Conservation (phyloP, 1,140 invertebrate genomes). For the Argopecten irradians region DNA sequence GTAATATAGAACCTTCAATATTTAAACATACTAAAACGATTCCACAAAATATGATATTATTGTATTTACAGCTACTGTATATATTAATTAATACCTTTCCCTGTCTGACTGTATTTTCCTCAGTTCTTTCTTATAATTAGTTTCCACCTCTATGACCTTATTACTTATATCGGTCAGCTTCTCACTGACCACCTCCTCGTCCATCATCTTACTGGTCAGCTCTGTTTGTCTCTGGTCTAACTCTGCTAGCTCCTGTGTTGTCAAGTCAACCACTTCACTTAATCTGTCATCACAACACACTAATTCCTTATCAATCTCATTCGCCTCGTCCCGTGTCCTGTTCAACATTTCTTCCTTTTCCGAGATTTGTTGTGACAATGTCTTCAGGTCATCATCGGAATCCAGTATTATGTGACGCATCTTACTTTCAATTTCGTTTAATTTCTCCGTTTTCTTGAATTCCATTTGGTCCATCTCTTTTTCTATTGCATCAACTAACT, state of each 20-base stretch:
- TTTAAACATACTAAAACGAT: no score
- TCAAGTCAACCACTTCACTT: slow-evolving; percentile 40
- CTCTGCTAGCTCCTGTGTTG: background rate
- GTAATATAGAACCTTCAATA: no score
- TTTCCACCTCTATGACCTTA: slow-evolving; percentile 52
- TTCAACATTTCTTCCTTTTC: slow-evolving; percentile 45
- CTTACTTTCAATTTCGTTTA: slow-evolving; percentile 35
- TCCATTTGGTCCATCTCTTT: slow-evolving; percentile 67
- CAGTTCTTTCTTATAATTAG: slow-evolving; percentile 53
- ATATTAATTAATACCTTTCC: slow-evolving; percentile 62
- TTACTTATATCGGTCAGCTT: slow-evolving; percentile 50
- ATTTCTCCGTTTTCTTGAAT: slow-evolving; percentile 53
- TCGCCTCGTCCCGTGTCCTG: slow-evolving; percentile 26
- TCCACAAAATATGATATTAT: no score
- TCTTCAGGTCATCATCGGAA: slow-evolving; percentile 25
- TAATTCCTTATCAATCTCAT: slow-evolving; percentile 33
- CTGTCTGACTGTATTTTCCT: slow-evolving; percentile 58
- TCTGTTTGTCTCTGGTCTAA: slow-evolving; percentile 47
- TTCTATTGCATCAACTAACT: slow-evolving; percentile 62
- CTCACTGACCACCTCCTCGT: slow-evolving; percentile 33
- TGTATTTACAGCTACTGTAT: no score
- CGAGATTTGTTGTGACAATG: slow-evolving; percentile 30
- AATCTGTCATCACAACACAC: slow-evolving; percentile 31
- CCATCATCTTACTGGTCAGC: slow-evolving; percentile 45
- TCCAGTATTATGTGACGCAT: slow-evolving; percentile 39